Percentiles rank a stretch among this genome's conserved stretches.
phyloP scores from a whole-genome alignment of 2,888 invertebrate genomes.

The Drosophila pegasa region DNA sequence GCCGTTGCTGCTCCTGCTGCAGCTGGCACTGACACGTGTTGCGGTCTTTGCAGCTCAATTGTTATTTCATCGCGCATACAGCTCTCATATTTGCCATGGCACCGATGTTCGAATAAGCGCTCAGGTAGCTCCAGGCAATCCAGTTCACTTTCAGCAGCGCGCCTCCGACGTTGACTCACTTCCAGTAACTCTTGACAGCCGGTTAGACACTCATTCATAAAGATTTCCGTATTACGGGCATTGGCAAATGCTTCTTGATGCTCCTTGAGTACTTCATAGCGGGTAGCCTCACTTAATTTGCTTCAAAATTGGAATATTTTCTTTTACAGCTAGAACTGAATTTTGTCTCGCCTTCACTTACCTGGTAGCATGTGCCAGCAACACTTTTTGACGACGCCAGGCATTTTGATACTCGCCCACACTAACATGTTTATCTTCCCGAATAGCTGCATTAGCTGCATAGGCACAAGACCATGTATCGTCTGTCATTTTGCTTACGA shows the following conservation, averaged over 20 bases:
- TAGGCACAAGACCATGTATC: slow-evolving; percentile 21
- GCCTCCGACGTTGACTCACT: slow-evolving; percentile 19
- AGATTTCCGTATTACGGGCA: slow-evolving; percentile 2
- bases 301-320: slow-evolving; percentile 24
- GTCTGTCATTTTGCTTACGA: slow-evolving; percentile 7
- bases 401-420: slow-evolving; percentile 38
- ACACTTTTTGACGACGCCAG: slow-evolving; percentile 65
- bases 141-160: background rate
- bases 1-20: background rate
- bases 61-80: slow-evolving; percentile 38
- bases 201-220: slow-evolving; percentile 33
- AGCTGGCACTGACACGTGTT: background rate
- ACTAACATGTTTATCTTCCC: slow-evolving; percentile 8
- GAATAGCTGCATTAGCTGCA: slow-evolving; percentile 32
- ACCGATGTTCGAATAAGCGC: slow-evolving; percentile 28
- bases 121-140: background rate
- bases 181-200: slow-evolving; percentile 23
- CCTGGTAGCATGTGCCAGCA: slow-evolving; percentile 58
- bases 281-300: background rate
- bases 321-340: background rate
- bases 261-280: slow-evolving; percentile 27
- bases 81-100: slow-evolving; percentile 51
- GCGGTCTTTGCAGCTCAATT: background rate
- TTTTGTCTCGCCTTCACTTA: slow-evolving; percentile 4
- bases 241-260: slow-evolving; percentile 44